Base-by-base conservation (phyloP, 2,888 invertebrate species). In the Cotesia congregata region DNA sequence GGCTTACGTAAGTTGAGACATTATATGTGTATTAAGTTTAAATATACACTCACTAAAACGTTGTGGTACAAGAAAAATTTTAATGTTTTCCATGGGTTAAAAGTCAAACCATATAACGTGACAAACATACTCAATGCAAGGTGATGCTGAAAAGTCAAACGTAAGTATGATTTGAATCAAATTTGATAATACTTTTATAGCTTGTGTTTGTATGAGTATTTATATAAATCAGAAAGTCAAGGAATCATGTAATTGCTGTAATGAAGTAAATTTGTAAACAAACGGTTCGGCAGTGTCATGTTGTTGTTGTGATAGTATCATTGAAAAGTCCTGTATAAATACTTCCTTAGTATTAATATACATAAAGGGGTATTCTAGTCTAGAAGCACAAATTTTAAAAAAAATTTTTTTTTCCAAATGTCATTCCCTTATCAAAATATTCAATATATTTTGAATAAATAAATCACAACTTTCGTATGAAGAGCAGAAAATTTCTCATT, bases 101-200 rank as follows among this genome's bases (percentile, higher is more conserved):
- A 50, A 50, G 50, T 50, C 50, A 50, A 50, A 50, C 50, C 12
- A 50, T 4, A 9, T 12, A 50, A 50, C 9, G 12, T 50, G 50
- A 2, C 6, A 50, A 12, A 12, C 12, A 50, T 50, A 12, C 50
- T 50, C 3, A 50, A 50, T 69, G 15, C 30, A 30, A 3, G 30
- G 30, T 30, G 30, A 30, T 7, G n/a, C 67, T 70, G 69, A 73
- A 75, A 77, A 72, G 64, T 67, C 72, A 72, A 77, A 72, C 17
- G 9, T 41, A 17, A 68, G 20, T 59, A 15, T 61, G 59, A n/a
- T 12, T 4, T 50, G 74, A 50, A 50, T 50, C 50, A 50, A 50
- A 4, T 12, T 50, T 50, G 50, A 30, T 30, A 30, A 30, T 30
- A 30, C 30, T 30, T 30, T 30, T 30, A 30, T 3, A 30, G 3